phyloP scores from a whole-genome alignment of 2,888 invertebrate species.

The Pachliopta kotzebuea region DNA sequence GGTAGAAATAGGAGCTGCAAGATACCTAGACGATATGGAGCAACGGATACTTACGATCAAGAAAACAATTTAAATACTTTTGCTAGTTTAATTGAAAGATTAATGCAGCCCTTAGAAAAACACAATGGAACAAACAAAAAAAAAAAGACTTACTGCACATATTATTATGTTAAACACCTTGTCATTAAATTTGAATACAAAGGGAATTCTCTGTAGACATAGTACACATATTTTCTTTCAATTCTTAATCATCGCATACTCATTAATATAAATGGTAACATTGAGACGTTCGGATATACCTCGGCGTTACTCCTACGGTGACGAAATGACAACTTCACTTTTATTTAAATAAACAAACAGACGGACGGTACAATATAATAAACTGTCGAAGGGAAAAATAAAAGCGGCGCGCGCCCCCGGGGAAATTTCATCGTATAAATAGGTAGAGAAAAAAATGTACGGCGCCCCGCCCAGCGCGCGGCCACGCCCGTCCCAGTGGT shows the following conservation, averaged over 20 bases:
- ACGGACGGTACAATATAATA: slow-evolving; percentile 72
- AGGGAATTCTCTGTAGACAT: no score
- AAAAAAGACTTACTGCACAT: no score
- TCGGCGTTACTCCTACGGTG: slow-evolving; percentile 41
- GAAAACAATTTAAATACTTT: no score
- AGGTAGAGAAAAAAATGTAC: slow-evolving; percentile 47
- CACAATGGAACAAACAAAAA: no score
- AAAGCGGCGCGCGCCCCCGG: slow-evolving; percentile 40
- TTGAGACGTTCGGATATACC: slow-evolving; percentile 54
- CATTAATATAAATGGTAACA: slow-evolving; percentile 37
- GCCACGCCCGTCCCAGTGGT: slow-evolving; percentile 52
- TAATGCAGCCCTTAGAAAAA: no score
- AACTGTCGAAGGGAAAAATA: slow-evolving; percentile 54
- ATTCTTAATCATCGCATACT: slow-evolving; percentile 6
- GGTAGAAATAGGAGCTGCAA: no score
- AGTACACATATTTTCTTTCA: background rate
- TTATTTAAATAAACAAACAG: slow-evolving; percentile 66
- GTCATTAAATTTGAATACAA: no score
- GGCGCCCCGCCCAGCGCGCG: slow-evolving; percentile 50
- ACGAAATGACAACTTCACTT: slow-evolving; percentile 56
- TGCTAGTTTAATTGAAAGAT: no score
- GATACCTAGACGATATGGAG: no score
- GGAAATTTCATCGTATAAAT: slow-evolving; percentile 52
- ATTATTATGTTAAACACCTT: no score
- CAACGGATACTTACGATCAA: no score